These are phyloP conservation scores for Galerucella pusilla DNA, from an alignment of 2,888 invertebrate species.

Conservation along the genomic window DNA sequence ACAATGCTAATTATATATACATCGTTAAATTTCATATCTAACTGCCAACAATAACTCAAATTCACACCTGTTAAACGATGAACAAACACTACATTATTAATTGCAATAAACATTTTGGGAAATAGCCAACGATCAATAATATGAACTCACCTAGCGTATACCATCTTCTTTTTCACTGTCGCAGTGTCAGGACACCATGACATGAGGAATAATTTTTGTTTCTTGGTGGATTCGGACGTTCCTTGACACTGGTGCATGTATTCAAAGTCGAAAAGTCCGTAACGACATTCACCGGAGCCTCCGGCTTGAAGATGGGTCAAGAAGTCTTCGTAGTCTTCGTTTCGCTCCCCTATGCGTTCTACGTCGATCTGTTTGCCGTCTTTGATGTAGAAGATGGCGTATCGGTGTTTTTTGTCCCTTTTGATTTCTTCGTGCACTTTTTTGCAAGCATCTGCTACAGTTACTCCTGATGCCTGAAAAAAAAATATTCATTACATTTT, in stretches of 20 bases:
- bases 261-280: slow-evolving; percentile 97
- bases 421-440: slow-evolving; percentile 97
- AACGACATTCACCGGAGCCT: slow-evolving; percentile 96
- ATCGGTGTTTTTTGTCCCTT: slow-evolving; percentile 97
- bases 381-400: slow-evolving; percentile 95
- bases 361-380: slow-evolving; percentile 97
- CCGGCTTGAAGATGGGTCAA: slow-evolving; percentile 91
- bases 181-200: slow-evolving; percentile 99
- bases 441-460: slow-evolving; percentile 95
- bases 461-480: slow-evolving; percentile 89
- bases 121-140: not conserved
- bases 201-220: slow-evolving; percentile 98
- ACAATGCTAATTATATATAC: not conserved
- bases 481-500: not conserved
- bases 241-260: slow-evolving; percentile 98
- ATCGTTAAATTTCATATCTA: not conserved
- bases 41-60: not conserved
- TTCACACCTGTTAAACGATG: not conserved
- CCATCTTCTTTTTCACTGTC: slow-evolving; percentile 89
- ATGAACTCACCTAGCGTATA: slow-evolving; percentile 74
- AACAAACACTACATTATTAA: not conserved
- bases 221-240: slow-evolving; percentile 96
- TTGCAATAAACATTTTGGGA: not conserved
- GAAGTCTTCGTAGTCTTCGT: slow-evolving; percentile 94
- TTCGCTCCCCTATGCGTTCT: slow-evolving; percentile 89